phyloP scores from a whole-genome alignment of 2,797 vertebrate genomes.

The Kryptopterus vitreolus region DNA sequence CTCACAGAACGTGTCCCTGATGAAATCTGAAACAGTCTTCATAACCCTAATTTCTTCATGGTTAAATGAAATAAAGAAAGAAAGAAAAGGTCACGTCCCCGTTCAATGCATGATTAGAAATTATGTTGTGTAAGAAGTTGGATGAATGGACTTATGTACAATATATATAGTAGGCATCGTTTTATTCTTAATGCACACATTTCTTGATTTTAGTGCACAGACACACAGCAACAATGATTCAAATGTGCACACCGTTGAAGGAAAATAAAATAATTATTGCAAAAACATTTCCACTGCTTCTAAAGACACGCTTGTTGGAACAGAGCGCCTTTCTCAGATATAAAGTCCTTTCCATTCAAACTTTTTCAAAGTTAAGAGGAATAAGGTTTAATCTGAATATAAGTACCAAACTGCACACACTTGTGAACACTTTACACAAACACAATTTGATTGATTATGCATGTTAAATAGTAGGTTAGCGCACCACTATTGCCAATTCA shows the following conservation, averaged over 20 bases:
- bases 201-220: not conserved
- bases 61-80: not conserved
- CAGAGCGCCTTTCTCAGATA: not conserved
- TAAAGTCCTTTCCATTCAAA: no score
- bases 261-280: not conserved
- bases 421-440: not conserved
- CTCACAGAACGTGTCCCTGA: not conserved
- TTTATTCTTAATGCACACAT: not conserved
- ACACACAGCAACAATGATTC: not conserved
- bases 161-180: not conserved
- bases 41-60: not conserved
- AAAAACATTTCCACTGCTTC: not conserved
- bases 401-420: no score
- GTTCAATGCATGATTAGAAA: not conserved
- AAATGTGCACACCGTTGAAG: not conserved
- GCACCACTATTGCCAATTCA: not conserved
- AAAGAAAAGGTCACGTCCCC: not conserved
- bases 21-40: not conserved
- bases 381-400: not conserved
- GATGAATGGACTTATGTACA: not conserved
- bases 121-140: not conserved
- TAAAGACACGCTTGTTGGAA: not conserved
- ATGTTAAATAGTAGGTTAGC: not conserved
- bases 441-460: not conserved
- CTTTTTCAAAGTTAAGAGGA: not conserved